Base-by-base conservation (phyloP, 2,888 invertebrate genomes). In the Dione juno region DNA sequence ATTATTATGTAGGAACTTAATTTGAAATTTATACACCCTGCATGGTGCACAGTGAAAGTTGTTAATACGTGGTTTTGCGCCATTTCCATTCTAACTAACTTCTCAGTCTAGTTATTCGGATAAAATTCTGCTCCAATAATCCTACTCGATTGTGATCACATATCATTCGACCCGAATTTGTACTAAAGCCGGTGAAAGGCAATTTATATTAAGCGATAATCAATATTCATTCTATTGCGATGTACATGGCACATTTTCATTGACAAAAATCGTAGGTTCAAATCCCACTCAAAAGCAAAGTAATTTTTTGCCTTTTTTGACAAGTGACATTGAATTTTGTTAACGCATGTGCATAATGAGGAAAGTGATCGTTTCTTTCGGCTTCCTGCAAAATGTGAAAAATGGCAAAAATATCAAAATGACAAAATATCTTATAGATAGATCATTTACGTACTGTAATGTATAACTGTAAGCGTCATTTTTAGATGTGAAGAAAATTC, bases 111-210 rank as follows among this genome's bases (percentile, higher is more conserved):
- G 81, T 92, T 88, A 78, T 77, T 86, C 79, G 77, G 78, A 84
- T 86, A 82, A 80, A 85, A 90, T 87, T 90, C 83, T 90, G 91
- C 89, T 86, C 89, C 86, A 89, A 83, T 90, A 85, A 88, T 87
- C 85, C 82, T 74, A 81, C 80, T 83, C 82, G 78, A 82, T 84
- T 81, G 82, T 78, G 89, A 90, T 92, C 90, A 87, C 85, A 88
- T 91, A 88, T 90, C 88, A 86, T 84, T 83, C 81, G 88, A 84
- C 85, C 85, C 81, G 82, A 88, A 88, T 89, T 83, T 82, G 81
- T 80, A 83, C 79, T 82, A 83, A 83, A 87, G 84, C 81, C 78
- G 82, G 87, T 82, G 89, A 89, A 89, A 89, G 86, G 82, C 83
- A 79, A 82, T 84, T 80, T 57, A 53, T 67, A 64, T 63, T 67